A percentile compares a stretch with the other conserved stretches of the same genome.
Conservation (phyloP, 2,888 invertebrate species). For the Rotaria magnacalcarata region DNA sequence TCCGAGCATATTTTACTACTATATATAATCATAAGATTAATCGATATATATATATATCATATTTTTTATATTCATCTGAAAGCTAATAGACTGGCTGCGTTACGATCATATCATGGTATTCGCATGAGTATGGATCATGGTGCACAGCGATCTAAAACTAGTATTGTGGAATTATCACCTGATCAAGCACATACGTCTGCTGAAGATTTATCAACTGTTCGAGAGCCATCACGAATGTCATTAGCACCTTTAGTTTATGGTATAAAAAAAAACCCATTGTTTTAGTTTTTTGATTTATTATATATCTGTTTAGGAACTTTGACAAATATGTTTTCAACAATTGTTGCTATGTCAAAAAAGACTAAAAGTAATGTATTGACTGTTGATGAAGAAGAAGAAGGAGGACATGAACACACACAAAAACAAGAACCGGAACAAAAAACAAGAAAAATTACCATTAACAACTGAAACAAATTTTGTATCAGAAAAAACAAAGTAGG, state of each 20-base stretch:
- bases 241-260: not conserved
- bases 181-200: not conserved
- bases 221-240: not conserved
- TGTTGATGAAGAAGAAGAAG: no score
- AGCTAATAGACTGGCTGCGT: not conserved
- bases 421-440: no score
- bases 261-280: no score
- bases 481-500: no score
- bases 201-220: not conserved
- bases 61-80: not conserved
- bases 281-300: not conserved
- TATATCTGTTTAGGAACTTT: not conserved
- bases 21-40: no score
- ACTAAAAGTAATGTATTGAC: no score
- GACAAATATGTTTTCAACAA: no score
- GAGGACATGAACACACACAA: no score
- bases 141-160: not conserved
- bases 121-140: not conserved
- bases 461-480: no score
- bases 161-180: not conserved
- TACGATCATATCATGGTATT: not conserved
- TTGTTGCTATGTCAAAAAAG: no score
- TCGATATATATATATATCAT: not conserved
- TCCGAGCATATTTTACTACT: no score
- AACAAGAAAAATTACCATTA: no score